A percentile compares a stretch with the other conserved stretches of the same genome.
Evolutionary conservation across 2,797 vertebrate species (phyloP).

Genomic region (Sebastes hopkinsi): DNA sequence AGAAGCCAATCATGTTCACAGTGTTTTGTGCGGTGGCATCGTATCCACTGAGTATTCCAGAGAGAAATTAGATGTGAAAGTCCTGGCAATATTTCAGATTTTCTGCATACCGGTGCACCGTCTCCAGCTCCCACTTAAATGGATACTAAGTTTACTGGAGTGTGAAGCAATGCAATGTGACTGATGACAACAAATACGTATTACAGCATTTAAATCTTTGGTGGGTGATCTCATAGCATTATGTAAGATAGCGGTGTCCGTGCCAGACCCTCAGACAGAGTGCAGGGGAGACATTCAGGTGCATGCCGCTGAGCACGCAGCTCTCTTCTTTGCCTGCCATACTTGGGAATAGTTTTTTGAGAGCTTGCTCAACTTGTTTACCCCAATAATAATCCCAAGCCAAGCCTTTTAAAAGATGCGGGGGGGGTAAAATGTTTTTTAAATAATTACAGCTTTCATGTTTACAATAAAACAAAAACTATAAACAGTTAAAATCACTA

Average conservation of each 20-base stretch:
- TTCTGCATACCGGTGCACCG: neutral
- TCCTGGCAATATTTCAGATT: conserved; percentile 18
- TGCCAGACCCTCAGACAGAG: conserved; percentile 60
- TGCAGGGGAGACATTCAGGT: conserved; percentile 67
- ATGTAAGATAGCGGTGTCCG: conserved; percentile 58
- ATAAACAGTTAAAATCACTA: conserved; percentile 3
- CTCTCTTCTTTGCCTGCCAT: conserved; percentile 53
- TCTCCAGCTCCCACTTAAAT: conserved; percentile 6
- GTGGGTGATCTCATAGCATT: conserved; percentile 70
- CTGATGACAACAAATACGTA: conserved; percentile 55
- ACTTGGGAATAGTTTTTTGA: conserved; percentile 65
- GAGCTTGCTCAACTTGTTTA: conserved; percentile 50
- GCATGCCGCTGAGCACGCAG: conserved; percentile 60
- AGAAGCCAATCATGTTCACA: conserved; percentile 32
- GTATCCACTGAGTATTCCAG: conserved; percentile 1
- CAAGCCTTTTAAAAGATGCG: conserved; percentile 35
- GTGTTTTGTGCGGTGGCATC: conserved; percentile 13
- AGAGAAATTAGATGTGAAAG: conserved; percentile 10
- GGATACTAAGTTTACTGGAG: conserved; percentile 8
- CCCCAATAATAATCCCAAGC: conserved; percentile 21
- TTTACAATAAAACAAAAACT: conserved; percentile 27
- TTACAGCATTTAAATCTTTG: conserved; percentile 46
- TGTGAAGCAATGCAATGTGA: conserved; percentile 34
- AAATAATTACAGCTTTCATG: conserved; percentile 25
- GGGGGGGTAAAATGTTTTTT: conserved; percentile 16